Evolutionary conservation across 1,140 invertebrate genomes (phyloP).

Genomic region (Heliconius hermathena): DNA sequence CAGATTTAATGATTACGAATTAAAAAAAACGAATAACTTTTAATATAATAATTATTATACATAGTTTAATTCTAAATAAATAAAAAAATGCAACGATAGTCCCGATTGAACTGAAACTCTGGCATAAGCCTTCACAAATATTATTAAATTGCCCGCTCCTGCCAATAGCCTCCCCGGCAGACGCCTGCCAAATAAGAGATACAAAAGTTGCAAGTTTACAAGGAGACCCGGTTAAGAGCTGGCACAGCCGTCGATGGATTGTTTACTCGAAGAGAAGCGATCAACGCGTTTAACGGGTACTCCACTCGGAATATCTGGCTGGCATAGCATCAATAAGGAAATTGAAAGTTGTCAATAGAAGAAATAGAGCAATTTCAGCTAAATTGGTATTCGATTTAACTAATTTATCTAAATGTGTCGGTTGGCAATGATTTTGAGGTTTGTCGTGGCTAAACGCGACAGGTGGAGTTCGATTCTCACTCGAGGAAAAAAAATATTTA

Average conservation of each 20-base stretch:
- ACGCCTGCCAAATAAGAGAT: slow-evolving; percentile 60
- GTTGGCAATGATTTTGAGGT: too few species aligned
- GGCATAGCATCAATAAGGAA: slow-evolving; percentile 30
- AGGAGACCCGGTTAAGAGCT: slow-evolving; percentile 32
- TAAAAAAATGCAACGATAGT: background rate
- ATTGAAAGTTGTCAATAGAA: slow-evolving; percentile 26
- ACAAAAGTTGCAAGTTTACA: slow-evolving; percentile 34
- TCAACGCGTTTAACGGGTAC: slow-evolving; percentile 29
- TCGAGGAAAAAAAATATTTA: too few species aligned
- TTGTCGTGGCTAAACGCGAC: too few species aligned
- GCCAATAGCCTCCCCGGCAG: slow-evolving; percentile 62
- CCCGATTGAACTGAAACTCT: slow-evolving; percentile 36
- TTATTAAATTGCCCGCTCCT: slow-evolving; percentile 69
- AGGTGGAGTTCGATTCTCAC: too few species aligned
- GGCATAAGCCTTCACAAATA: slow-evolving; percentile 71
- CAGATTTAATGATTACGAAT: too few species aligned
- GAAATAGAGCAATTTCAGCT: slow-evolving; percentile 17
- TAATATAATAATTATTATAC: too few species aligned
- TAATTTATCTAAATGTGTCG: too few species aligned
- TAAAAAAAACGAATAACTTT: too few species aligned
- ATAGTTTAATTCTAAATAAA: background rate
- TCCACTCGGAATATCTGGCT: slow-evolving; percentile 23
- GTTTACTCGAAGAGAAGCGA: slow-evolving; percentile 28
- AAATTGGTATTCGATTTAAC: background rate
- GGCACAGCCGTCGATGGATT: slow-evolving; percentile 28